phyloP scores from a whole-genome alignment of 2,113 vertebrate species.

The Murina feae region DNA sequence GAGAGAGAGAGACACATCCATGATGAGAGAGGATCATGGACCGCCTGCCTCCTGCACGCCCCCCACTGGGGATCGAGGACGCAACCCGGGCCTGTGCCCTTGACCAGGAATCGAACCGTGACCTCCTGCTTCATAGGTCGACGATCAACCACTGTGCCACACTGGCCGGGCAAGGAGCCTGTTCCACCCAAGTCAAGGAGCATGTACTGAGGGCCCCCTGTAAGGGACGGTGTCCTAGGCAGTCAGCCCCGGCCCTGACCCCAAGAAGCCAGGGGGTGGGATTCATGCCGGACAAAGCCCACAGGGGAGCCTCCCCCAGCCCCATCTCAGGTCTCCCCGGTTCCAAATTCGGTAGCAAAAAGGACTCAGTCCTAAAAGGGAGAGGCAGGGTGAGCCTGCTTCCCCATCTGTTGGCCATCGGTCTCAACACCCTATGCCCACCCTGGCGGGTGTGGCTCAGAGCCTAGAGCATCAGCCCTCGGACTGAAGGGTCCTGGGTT shows the following conservation, averaged over 20 bases:
- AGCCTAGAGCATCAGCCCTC: too few species aligned
- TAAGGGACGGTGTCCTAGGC: fast-evolving
- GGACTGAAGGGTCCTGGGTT: too few species aligned
- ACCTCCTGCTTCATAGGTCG: too few species aligned
- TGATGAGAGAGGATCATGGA: too few species aligned
- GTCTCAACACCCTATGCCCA: background rate
- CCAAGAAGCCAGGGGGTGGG: background rate
- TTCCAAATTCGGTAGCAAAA: background rate
- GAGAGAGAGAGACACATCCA: too few species aligned
- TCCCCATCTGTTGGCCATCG: background rate
- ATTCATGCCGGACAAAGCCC: background rate
- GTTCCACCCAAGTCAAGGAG: background rate
- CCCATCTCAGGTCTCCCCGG: background rate
- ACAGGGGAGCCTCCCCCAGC: background rate
- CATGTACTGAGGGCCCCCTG: fast-evolving
- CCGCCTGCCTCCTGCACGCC: too few species aligned
- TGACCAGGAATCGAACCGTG: too few species aligned
- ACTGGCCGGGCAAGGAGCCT: background rate
- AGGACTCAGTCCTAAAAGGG: background rate
- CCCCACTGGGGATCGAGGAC: fast-evolving
- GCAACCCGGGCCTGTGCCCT: too few species aligned
- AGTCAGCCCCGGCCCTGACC: background rate
- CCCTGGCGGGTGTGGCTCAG: too few species aligned
- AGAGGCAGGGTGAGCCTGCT: background rate
- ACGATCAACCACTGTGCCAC: too few species aligned